Percentiles rank a stretch among this genome's conserved stretches.
Evolutionary conservation across 2,888 invertebrate genomes (phyloP).

Genomic region (Drosophila mayaguana): DNA sequence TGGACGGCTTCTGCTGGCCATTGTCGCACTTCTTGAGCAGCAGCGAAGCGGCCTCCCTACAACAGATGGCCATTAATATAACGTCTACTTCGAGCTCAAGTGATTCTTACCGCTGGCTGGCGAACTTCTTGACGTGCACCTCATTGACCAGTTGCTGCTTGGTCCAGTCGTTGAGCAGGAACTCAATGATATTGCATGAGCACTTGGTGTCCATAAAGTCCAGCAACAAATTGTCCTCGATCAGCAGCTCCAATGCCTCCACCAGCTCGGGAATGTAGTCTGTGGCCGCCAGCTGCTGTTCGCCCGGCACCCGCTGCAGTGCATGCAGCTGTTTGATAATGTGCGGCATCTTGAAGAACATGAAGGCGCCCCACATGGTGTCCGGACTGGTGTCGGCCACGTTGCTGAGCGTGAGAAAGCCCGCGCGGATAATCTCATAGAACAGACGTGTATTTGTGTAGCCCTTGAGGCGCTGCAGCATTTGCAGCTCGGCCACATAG

Average conservation of each 20-base stretch:
- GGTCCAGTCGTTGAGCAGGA: conserved; percentile 92
- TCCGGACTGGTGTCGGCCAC: conserved; percentile 93
- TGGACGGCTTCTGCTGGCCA: conserved; percentile 89
- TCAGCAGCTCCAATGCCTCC: conserved; percentile 93
- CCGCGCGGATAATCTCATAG: conserved; percentile 95
- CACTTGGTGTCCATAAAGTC: conserved; percentile 96
- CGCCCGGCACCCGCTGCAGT: conserved; percentile 83
- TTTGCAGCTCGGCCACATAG: conserved; percentile 92
- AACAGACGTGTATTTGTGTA: conserved; percentile 92
- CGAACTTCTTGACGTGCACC: conserved; percentile 90
- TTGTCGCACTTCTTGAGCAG: conserved; percentile 89
- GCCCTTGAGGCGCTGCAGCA: conserved; percentile 94
- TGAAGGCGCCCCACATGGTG: conserved; percentile 97
- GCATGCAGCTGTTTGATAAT: conserved; percentile 90
- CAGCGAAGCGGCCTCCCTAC: conserved; percentile 87
- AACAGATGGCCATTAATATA: neutral
- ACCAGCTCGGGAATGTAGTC: conserved; percentile 92
- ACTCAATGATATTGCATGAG: conserved; percentile 94
- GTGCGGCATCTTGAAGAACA: conserved; percentile 95
- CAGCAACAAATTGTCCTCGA: conserved; percentile 93
- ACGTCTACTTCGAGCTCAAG: accelerated
- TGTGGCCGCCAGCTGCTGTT: conserved; percentile 71
- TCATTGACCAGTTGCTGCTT: conserved; percentile 93
- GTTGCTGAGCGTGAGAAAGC: conserved; percentile 95
- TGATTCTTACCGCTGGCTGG: conserved; percentile 85